Percentiles rank a stretch among this genome's conserved stretches.
These are phyloP conservation scores for Acyrthosiphon pisum DNA, from an alignment of 1,140 invertebrate genomes.

Conservation along the genomic window DNA sequence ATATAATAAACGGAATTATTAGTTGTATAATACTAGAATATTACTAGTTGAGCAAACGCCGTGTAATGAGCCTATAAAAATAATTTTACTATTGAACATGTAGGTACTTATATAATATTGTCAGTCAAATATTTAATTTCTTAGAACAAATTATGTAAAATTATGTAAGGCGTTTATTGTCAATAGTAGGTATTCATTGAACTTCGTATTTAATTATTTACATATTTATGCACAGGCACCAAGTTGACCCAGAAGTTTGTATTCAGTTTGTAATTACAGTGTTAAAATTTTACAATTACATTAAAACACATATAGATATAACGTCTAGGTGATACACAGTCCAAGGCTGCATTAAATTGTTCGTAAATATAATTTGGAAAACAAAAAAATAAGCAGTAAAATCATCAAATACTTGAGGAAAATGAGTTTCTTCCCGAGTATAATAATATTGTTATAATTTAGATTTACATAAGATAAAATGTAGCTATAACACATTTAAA, in stretches of 20 bases:
- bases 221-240: not conserved
- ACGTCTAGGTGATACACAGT: not conserved
- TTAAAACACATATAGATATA: not conserved
- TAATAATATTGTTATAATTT: constrained; percentile 10
- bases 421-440: not conserved
- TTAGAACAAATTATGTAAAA: not conserved
- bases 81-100: too few species aligned
- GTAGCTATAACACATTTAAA: not conserved
- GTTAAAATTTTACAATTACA: not conserved
- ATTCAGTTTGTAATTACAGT: not conserved
- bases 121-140: not conserved
- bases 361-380: not conserved
- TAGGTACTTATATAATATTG: not conserved
- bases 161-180: not conserved
- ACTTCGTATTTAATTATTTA: not conserved
- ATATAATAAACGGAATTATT: too few species aligned
- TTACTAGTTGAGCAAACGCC: too few species aligned
- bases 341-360: not conserved
- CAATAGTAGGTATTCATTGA: not conserved
- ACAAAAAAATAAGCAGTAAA: not conserved
- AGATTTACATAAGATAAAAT: not conserved
- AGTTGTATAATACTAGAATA: too few species aligned
- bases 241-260: not conserved
- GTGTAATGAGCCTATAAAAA: too few species aligned
- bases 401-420: not conserved